Evolutionary conservation across 2,797 vertebrate species (phyloP), one percentile per base, ranked within the genome.

Genomic region (Falco rusticolus): DNA sequence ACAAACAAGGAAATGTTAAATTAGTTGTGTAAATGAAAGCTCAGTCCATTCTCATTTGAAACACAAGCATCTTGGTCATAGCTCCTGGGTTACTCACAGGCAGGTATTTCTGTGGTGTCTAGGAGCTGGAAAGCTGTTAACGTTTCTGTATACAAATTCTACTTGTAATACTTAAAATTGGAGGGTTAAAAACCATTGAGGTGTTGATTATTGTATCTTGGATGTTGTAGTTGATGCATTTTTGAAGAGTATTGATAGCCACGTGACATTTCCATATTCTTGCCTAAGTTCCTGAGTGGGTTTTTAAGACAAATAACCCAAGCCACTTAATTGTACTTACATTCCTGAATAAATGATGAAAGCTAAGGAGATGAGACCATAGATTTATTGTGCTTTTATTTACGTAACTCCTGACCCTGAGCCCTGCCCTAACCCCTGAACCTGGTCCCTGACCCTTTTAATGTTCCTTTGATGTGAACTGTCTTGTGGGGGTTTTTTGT

Each of bases 331-430:
- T 85, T 96, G 91, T 78, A 41, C 50, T 71, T 43, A 37, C 92
- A 83, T 89, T 96, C 89, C 94, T 92, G 74, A 96, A 96, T 94
- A 95, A 96, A 95, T 9, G 41, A 64, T 84, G 54, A 56, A 77
- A 93, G 90, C 72, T 16, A 57, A 70, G 50, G 59, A 63, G 34
- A 33, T 0, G 6, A 54, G 65, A 22, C 48, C 5, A 1, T 21
- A 5, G 64, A 53, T 89, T 89, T 64, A 39, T 76, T 74, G 10
- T 0, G 2, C 25, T 86, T 74, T 13, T 57, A 26, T 81, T 79
- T 69, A 15, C 0, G 0, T 56, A 83, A 34, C 71, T 94, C 28
- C 71, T 84, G 60, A 54, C 80, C 47, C 45, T 54, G 64, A 48
- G 56, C 69, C 54, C 41, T 80, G 80, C 54, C 80, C 72, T 22